Base-by-base conservation (phyloP, 1,140 invertebrate species). In the Drosophila paulistorum region DNA sequence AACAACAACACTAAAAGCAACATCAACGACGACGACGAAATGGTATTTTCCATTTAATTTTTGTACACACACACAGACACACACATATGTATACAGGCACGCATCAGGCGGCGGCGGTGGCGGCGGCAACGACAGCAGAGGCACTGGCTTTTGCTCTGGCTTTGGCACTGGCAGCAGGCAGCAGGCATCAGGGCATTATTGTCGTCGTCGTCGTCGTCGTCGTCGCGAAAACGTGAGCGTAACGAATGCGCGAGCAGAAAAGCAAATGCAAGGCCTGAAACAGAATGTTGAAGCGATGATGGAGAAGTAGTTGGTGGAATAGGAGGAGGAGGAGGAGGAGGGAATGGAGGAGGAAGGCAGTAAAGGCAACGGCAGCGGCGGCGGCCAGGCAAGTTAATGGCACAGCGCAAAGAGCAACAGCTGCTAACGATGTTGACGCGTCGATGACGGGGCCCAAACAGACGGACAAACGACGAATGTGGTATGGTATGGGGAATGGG, bases 351-450 rank as follows among this genome's bases (percentile, higher is more conserved):
- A 48, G 45, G 14, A 48, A 48, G 45, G 45, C 45, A 48, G 30
- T 30, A 30, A 30, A 30, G 45, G 17, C 45, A 51, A 30, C 30
- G 42, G 65, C 23, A 3, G 55, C 13, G 14, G n/a, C 55, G 30
- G 57, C 57, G 57, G 57, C 55, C n/a, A 17, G 55, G 55, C 57
- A 59, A 77, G 74, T 77, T 77, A 77, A 77, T 70, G 64, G 67
- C 69, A 79, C 37, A 68, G 77, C 63, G 82, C 70, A 80, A 78
- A 77, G 70, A 87, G 83, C 84, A 87, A 87, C 83, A 87, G 83
- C 83, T 87, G 83, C 83, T 83, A 83, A 80, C 84, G 81, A 89
- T 87, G 85, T 89, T 90, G 84, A 81, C 84, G 83, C 79, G 77
- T 63, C 73, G 73, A 77, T 87, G 83, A 83, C 85, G 84, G 71